Conservation (phyloP, 2,797 vertebrate species). For the Sylvia borin region DNA sequence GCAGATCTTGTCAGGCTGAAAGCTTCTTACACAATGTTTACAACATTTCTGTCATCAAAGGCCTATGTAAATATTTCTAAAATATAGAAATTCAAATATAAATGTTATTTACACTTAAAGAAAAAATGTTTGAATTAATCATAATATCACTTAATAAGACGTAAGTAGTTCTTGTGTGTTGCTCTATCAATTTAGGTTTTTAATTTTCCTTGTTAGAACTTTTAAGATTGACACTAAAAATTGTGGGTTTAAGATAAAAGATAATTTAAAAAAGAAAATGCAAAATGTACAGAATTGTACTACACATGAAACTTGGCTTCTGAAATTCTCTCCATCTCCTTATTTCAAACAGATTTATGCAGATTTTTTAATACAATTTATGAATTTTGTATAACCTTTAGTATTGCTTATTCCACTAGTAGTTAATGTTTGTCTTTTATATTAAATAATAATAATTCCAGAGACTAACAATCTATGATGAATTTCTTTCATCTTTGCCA, state of each 20-base stretch:
- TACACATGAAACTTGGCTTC: neutral
- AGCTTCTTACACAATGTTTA: neutral
- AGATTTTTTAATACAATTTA: neutral
- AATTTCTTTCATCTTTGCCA: neutral
- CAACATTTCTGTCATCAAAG: neutral
- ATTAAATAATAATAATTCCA: neutral
- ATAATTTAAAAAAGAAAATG: accelerated
- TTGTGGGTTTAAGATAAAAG: neutral
- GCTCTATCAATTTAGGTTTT: accelerated
- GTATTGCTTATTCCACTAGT: neutral
- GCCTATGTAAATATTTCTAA: neutral
- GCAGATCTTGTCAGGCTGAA: neutral
- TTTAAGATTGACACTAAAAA: neutral
- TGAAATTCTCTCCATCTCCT: neutral
- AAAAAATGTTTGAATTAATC: neutral
- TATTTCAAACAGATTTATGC: neutral
- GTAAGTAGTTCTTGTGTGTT: neutral
- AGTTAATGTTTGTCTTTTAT: neutral
- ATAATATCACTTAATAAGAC: neutral
- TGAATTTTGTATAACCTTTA: neutral
- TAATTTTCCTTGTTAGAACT: neutral
- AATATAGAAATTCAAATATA: neutral
- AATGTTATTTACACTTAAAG: neutral
- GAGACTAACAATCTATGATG: neutral
- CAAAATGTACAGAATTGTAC: neutral